Conservation (phyloP, 2,113 vertebrate species). For the Carlito syrichta region DNA sequence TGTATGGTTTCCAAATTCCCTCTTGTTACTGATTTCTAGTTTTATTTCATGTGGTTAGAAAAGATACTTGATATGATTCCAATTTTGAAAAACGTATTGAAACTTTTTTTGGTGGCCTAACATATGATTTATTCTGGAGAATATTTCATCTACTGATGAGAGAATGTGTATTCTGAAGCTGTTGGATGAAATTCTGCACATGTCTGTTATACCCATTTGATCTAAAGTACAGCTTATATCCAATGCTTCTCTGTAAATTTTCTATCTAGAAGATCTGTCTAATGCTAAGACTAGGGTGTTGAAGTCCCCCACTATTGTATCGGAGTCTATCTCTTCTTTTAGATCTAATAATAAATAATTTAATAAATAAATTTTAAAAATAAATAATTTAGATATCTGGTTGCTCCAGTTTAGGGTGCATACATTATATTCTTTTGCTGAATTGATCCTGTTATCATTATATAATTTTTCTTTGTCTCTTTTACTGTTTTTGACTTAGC, state of each 20-base stretch:
- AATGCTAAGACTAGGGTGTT: background rate
- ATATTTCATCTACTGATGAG: background rate
- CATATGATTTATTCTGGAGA: background rate
- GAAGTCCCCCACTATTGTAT: background rate
- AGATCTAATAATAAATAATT: background rate
- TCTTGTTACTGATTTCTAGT: background rate
- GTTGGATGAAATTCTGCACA: background rate
- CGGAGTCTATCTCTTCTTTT: background rate
- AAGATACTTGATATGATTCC: background rate
- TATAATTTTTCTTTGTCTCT: background rate
- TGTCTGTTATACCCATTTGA: background rate
- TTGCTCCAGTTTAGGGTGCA: no score
- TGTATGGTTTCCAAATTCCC: background rate
- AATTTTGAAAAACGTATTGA: background rate
- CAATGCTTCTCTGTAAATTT: background rate
- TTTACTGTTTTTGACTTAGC: background rate
- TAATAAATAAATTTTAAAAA: no score
- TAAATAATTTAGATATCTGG: no score
- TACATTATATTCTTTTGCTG: background rate
- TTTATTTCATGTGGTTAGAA: background rate
- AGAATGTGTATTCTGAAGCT: background rate
- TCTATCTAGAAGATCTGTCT: background rate
- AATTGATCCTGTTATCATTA: background rate
- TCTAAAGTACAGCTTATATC: background rate
- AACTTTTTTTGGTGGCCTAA: background rate